These are phyloP conservation scores for Chlamydotis undulata DNA, from an alignment of 2,113 vertebrate species.

Conservation along the genomic window DNA sequence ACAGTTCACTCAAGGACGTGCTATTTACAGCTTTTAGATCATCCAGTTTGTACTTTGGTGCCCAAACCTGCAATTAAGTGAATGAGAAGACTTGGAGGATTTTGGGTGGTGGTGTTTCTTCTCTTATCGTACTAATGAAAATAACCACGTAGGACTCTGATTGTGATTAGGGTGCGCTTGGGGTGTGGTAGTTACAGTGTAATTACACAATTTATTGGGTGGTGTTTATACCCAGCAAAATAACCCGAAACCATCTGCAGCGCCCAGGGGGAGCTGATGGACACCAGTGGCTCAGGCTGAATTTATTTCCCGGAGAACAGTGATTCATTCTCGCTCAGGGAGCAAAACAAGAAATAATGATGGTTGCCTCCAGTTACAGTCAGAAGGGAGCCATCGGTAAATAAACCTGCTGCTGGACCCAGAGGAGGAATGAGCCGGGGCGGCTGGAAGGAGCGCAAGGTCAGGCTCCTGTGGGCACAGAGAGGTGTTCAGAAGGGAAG, in stretches of 20 bases:
- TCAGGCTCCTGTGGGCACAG: no score
- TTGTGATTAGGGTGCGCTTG: neutral
- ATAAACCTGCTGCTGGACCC: neutral
- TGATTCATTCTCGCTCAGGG: neutral
- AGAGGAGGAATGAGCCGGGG: neutral
- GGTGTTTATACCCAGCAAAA: neutral
- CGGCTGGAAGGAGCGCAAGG: neutral
- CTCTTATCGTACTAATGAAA: neutral
- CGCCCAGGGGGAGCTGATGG: neutral
- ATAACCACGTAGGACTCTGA: neutral
- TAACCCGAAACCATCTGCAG: neutral
- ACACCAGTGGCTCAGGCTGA: neutral
- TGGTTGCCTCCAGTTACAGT: neutral
- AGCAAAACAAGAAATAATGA: neutral
- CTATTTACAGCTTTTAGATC: neutral
- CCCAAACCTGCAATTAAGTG: neutral
- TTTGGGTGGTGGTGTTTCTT: neutral
- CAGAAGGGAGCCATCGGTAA: neutral
- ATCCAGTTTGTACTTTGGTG: neutral
- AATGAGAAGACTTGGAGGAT: neutral
- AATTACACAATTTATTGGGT: neutral
- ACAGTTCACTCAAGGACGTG: constrained; percentile 28
- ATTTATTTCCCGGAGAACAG: neutral
- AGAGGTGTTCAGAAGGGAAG: neutral
- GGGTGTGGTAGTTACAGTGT: neutral